Evolutionary conservation across 2,797 vertebrate species (phyloP).

Genomic region (Lutjanus campechanus): DNA sequence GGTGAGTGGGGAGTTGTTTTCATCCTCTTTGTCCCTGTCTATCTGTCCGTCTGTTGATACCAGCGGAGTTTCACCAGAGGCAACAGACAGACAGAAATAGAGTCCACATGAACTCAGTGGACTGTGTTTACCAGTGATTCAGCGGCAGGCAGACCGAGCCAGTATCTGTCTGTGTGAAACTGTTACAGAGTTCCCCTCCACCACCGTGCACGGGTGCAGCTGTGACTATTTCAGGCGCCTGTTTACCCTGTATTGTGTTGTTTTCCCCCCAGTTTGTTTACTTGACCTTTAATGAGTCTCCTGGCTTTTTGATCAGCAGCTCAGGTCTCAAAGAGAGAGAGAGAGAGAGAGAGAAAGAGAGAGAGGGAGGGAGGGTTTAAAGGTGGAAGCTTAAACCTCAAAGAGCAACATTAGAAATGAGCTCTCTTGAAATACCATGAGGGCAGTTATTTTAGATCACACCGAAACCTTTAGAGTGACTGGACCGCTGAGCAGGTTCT

Average conservation of each 20-base stretch:
- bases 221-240: constrained; percentile 65
- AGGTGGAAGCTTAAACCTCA: not conserved
- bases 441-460: constrained; percentile 13
- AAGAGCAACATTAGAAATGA: constrained; percentile 18
- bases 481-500: not conserved
- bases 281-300: constrained; percentile 65
- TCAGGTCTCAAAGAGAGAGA: constrained; percentile 5
- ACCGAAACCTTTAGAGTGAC: not conserved
- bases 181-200: constrained; percentile 17
- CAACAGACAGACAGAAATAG: constrained; percentile 64
- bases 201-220: constrained; percentile 15
- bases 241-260: constrained; percentile 62
- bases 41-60: constrained; percentile 16
- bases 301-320: constrained; percentile 42
- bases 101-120: constrained; percentile 51
- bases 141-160: constrained; percentile 1
- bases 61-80: constrained; percentile 34
- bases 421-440: constrained; percentile 2
- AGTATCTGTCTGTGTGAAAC: not conserved
- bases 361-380: not conserved
- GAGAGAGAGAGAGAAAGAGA: too few species aligned
- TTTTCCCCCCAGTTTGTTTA: constrained; percentile 49
- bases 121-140: constrained; percentile 60
- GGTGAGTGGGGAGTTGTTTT: constrained; percentile 40
- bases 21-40: not conserved